Evolutionary conservation across 2,113 vertebrate species (phyloP), one percentile per base, ranked within the genome.

Genomic region (Amphiprion ocellaris): DNA sequence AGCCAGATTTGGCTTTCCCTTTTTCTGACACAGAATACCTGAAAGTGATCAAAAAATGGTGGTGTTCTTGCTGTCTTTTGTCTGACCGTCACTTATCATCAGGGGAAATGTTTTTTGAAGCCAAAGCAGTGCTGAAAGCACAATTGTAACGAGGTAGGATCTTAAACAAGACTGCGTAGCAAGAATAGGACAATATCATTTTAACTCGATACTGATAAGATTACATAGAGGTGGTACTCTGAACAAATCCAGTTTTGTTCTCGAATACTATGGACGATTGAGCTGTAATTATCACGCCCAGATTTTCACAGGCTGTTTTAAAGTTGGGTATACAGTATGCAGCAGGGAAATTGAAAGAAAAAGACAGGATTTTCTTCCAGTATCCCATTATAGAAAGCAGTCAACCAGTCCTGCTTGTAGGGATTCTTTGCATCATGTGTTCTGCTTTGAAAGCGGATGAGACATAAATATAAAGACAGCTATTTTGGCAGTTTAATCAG

Each of bases 41-140:
- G 4, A 56, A 73, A 65, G 39, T 21, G 73, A 84, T 81, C 41
- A 63, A 44, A 63, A 44, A 54, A 74, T 54, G 64, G 44, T 50
- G 72, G 41, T 72, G 58, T 78, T 85, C 63, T 52, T 66, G 60
- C n/a, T 72, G 19, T 46, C 74, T 79, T 85, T 88, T 87, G 81
- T 88, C 56, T 69, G 82, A 73, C 24, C 1, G 19, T 63, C 50
- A 61, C 26, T 79, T 69, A 69, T 84, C 87, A 82, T 33, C 30
- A 58, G 82, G 75, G 79, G 79, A 62, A 83, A 83, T 68, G 39
- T 80, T 78, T 81, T 82, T 62, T 24, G 30, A 77, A 81, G 70
- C 52, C 39, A 62, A 11, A 8, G 2, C 41, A 14, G n/a, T 61
- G 47, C 59, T 81, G 62, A 79, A 62, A 84, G 37, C 71, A 73